Base-by-base conservation (phyloP, 1,140 invertebrate genomes). In the Apis florea region DNA sequence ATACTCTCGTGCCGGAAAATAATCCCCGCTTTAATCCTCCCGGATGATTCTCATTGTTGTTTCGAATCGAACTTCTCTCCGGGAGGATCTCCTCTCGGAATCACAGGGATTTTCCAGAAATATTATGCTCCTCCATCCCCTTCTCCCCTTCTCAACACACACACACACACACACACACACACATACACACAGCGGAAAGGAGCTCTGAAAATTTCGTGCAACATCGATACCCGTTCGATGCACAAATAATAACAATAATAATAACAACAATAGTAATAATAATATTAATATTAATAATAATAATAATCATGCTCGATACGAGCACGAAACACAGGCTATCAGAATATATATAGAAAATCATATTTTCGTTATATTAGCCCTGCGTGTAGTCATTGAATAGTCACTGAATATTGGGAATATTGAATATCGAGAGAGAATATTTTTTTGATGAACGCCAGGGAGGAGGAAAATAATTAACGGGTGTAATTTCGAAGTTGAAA, bases 11-110 rank as follows among this genome's bases (percentile, higher is more conserved):
- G 82, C 72, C 76, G 26, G 83, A 66, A 87, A 85, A 85, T 87
- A 87, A 87, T 88, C 80, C 80, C 59, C 40, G 56, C 58, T 88
- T 88, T 88, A 88, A 88, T 88, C 76, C 87, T 53, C 13, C 54
- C 66, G 81, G 69, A 85, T 83, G 70, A 88, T 88, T 83, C 79
- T 80, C 86, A 87, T 88, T 88, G 83, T 88, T 88, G 79, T 85
- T 87, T 84, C 85, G 31, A 40, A 84, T 87, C 85, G 85, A 88
- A 88, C 78, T 87, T 87, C 82, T 84, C 83, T 79, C 19, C 71
- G 69, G 54, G 13, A 70, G 81, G 69, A 79, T 83, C 71, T 84
- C 56, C 81, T 86, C 63, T 53, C 82, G 77, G 85, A 77, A 87
- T 83, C 67, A 74, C 73, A 63, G 78, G 70, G 82, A 88, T 88